These are phyloP conservation scores for Lithophane ornitopus DNA, from an alignment of 2,888 invertebrate species.

Conservation along the genomic window DNA sequence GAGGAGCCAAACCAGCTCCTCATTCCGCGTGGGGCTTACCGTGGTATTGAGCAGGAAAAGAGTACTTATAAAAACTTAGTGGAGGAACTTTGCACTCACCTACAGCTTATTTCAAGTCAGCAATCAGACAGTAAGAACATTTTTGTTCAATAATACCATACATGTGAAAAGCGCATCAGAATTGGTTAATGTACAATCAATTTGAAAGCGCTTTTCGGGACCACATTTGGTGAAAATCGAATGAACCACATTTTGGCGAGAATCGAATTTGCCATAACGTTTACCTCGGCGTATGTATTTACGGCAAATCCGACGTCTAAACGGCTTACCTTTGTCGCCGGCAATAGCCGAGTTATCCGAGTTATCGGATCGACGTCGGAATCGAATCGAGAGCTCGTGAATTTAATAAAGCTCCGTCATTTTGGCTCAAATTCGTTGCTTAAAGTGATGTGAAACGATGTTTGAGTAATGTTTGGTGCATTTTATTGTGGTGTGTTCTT, in stretches of 20 bases:
- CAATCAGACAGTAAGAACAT: not conserved
- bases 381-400: conserved; percentile 37
- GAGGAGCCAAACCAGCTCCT: no score
- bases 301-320: conserved; percentile 48
- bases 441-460: not conserved
- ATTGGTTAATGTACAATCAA: conserved; percentile 34
- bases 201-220: conserved; percentile 38
- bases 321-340: conserved; percentile 61
- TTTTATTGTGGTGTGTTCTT: not conserved
- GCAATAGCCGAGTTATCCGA: conserved; percentile 45
- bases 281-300: conserved; percentile 56
- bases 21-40: no score
- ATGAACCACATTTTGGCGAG: conserved; percentile 40
- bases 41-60: no score
- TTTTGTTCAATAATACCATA: conserved; percentile 13
- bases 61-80: not conserved
- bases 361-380: conserved; percentile 45
- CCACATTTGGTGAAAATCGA: conserved; percentile 40
- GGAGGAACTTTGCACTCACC: not conserved
- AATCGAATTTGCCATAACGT: conserved; percentile 58
- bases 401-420: conserved; percentile 37
- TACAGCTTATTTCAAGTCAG: not conserved
- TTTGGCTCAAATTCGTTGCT: conserved; percentile 27
- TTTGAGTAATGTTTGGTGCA: conserved; percentile 11
- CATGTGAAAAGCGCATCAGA: conserved; percentile 5